A percentile compares a stretch with the other conserved stretches of the same genome.
Evolutionary conservation across 2,797 vertebrate genomes (phyloP).

Genomic region (Syndactyla subalaris): DNA sequence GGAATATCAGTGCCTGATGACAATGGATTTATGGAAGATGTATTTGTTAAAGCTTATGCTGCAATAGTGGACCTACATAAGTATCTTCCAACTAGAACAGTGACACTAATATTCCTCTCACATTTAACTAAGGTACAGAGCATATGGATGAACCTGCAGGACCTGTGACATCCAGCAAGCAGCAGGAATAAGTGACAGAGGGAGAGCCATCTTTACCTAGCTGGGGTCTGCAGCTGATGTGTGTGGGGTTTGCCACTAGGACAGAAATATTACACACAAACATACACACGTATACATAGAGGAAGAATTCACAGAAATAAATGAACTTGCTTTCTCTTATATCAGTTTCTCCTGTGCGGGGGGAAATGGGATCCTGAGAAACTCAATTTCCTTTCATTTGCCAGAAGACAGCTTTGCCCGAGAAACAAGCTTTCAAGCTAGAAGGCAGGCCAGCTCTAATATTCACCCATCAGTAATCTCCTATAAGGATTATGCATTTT

Average conservation of each 20-base stretch:
- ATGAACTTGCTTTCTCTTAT: neutral
- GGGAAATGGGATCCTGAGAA: neutral
- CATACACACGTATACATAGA: neutral
- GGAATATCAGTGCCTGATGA: neutral
- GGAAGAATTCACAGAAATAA: neutral
- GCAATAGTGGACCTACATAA: neutral
- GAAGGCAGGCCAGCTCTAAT: neutral
- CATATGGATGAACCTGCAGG: neutral
- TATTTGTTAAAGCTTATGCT: neutral
- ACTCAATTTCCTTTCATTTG: slow-evolving; percentile 2
- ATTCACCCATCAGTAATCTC: neutral
- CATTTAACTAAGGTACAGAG: neutral
- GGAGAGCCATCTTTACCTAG: neutral
- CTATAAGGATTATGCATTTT: neutral
- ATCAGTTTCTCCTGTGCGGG: neutral
- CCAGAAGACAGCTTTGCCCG: neutral
- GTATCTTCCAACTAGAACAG: neutral
- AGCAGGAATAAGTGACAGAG: neutral
- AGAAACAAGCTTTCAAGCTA: slow-evolving; percentile 25
- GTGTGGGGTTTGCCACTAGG: neutral
- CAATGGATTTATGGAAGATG: neutral
- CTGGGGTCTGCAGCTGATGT: neutral
- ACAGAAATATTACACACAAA: neutral
- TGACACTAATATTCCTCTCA: neutral
- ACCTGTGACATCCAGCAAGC: neutral